Conservation (phyloP, 1,140 invertebrate genomes). For the Macrotrachela quadricornifera region DNA sequence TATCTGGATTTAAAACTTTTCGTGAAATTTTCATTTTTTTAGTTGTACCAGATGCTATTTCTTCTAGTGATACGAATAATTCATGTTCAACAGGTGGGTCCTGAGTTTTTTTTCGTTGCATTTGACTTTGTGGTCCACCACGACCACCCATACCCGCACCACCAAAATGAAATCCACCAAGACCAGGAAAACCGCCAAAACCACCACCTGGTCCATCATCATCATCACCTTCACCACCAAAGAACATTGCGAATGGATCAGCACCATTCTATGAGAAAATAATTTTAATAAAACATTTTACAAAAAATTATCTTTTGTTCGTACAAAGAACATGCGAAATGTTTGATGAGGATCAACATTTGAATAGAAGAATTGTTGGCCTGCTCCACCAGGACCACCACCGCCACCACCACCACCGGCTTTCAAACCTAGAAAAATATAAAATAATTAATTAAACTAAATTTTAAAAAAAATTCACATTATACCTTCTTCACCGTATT, state of each 20-base stretch:
- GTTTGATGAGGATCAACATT: slow-evolving; percentile 55
- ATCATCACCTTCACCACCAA: slow-evolving; percentile 27
- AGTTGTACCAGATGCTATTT: slow-evolving; percentile 51
- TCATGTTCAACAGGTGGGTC: slow-evolving; percentile 90
- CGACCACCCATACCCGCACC: slow-evolving; percentile 5
- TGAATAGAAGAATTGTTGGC: slow-evolving; percentile 8
- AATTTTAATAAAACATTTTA: no score
- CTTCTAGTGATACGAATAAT: slow-evolving; percentile 69
- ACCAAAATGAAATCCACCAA: not conserved
- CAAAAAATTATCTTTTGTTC: slow-evolving; percentile 14
- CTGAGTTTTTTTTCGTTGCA: slow-evolving; percentile 38
- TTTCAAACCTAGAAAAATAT: slow-evolving; percentile 33
- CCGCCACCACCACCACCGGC: slow-evolving; percentile 33
- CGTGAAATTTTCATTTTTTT: slow-evolving; percentile 65
- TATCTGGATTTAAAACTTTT: slow-evolving; percentile 43
- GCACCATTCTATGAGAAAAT: slow-evolving; percentile 10
- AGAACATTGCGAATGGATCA: slow-evolving; percentile 55
- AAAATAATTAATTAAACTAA: slow-evolving; percentile 18
- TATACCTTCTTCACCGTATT: slow-evolving; percentile 82
- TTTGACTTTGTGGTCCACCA: slow-evolving; percentile 6
- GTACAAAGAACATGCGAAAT: slow-evolving; percentile 84
- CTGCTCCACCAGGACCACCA: slow-evolving; percentile 16
- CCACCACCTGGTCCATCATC: slow-evolving; percentile 20
- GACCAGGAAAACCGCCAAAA: slow-evolving; percentile 9
- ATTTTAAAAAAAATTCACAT: no score